Evolutionary conservation across 2,888 invertebrate species (phyloP), one percentile per base, ranked within the genome.

Genomic region (Epinotia bilunana): DNA sequence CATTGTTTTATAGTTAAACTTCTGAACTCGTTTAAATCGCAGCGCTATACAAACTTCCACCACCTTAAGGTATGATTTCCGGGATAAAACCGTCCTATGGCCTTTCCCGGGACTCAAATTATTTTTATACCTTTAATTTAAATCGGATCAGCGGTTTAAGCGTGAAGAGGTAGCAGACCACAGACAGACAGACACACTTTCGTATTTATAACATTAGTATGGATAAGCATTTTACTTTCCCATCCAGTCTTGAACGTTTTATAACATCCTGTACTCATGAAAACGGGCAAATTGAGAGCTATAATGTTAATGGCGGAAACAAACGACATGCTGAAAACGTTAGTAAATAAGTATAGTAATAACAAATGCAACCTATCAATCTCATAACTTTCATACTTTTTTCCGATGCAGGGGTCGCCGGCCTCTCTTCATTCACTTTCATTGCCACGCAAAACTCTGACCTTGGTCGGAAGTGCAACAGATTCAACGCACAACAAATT

Each of bases 371-470:
- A 39, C 9, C 39, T 13, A 16, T 13, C n/a, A 53, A 7, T 39
- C n/a, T 39, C 5, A 6, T 11, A 55, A 43, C 55, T 63, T 55
- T 63, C 55, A 20, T 71, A 55, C 55, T 62, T 43, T 43, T 33
- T 55, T 55, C 71, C 16, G 9, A 7, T 2, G 46, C 20, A 7
- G 20, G 13, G 57, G 71, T 73, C 67, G 16, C 13, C 39, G 67
- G 12, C 55, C 67, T 67, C 33, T 49, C 6, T 53, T 53, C n/a
- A 33, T 16, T 55, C 67, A 57, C 67, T 67, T 67, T 67, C 67
- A 67, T 67, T 67, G 55, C 39, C 67, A 18, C 53, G 55, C 18
- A 39, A 55, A 67, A 57, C 67, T 57, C 53, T 39, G 55, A 67
- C 67, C 67, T 67, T 67, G 64, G 67, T 18, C 67, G 67, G 55